phyloP scores from a whole-genome alignment of 2,113 vertebrate genomes.

The Coregonus clupeaformis region DNA sequence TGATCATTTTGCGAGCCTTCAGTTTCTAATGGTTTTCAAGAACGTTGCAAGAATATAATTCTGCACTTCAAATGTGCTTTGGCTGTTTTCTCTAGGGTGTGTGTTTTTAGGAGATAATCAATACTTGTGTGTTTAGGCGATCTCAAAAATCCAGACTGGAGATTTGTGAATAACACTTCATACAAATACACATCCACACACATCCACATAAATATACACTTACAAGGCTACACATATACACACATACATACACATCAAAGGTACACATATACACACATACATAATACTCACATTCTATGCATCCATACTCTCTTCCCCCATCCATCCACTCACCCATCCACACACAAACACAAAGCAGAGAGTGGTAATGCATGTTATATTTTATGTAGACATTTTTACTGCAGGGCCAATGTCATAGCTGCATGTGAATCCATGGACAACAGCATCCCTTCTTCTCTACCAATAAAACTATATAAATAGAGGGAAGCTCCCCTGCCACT shows the following conservation, averaged over 20 bases:
- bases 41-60: background rate
- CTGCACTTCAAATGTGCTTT: background rate
- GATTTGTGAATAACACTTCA: background rate
- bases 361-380: conserved; percentile 3
- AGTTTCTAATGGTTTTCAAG: too few relatives aligned
- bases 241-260: background rate
- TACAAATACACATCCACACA: conserved; percentile 6
- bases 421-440: background rate
- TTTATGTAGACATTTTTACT: conserved; percentile 30
- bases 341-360: background rate
- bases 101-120: background rate
- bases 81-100: background rate
- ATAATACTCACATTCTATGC: background rate
- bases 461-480: conserved; percentile 8
- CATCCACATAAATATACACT: background rate
- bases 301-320: background rate
- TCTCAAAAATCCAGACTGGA: background rate
- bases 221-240: background rate
- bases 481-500: conserved; percentile 7
- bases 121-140: background rate
- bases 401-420: conserved; percentile 36
- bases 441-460: background rate
- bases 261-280: background rate
- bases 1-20: too few relatives aligned
- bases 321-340: background rate